Evolutionary conservation across 2,797 vertebrate genomes (phyloP).

Genomic region (Orestias chungarensis): DNA sequence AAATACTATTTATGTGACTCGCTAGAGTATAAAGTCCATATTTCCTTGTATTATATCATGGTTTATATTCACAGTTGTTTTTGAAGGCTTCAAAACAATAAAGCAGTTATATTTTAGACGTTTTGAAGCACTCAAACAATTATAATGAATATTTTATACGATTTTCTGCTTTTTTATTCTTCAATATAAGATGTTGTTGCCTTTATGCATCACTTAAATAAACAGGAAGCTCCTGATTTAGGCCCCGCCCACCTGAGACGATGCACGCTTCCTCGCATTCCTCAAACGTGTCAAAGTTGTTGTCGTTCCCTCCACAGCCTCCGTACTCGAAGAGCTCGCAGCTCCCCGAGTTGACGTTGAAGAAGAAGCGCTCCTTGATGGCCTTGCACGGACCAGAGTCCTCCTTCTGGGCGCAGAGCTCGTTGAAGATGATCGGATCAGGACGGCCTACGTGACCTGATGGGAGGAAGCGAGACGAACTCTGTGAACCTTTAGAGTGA

Average conservation of each 20-base stretch:
- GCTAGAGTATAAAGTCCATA: too few species aligned
- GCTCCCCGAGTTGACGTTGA: slow-evolving; percentile 75
- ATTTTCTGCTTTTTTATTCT: too few species aligned
- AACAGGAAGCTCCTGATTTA: background rate
- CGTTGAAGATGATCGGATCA: slow-evolving; percentile 75
- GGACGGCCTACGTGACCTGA: slow-evolving; percentile 52
- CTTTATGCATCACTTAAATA: background rate
- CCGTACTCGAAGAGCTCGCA: slow-evolving; percentile 88
- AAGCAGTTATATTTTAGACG: too few species aligned
- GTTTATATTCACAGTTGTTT: background rate
- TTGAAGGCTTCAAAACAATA: too few species aligned
- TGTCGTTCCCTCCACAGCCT: slow-evolving; percentile 89
- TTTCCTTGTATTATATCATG: too few species aligned
- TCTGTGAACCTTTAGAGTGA: slow-evolving; percentile 4
- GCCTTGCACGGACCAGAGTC: slow-evolving; percentile 88
- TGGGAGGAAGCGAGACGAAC: slow-evolving; percentile 20
- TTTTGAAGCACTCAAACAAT: too few species aligned
- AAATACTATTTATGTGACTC: too few species aligned
- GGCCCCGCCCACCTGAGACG: slow-evolving; percentile 77
- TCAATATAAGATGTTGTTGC: background rate
- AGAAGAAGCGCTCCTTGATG: slow-evolving; percentile 80
- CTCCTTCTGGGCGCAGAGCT: slow-evolving; percentile 85
- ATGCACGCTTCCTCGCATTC: slow-evolving; percentile 84
- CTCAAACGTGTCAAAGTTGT: slow-evolving; percentile 85
- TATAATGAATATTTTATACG: too few species aligned